These are phyloP conservation scores for Diploscapter pachys DNA, from an alignment of 1,140 invertebrate species.

Conservation along the genomic window DNA sequence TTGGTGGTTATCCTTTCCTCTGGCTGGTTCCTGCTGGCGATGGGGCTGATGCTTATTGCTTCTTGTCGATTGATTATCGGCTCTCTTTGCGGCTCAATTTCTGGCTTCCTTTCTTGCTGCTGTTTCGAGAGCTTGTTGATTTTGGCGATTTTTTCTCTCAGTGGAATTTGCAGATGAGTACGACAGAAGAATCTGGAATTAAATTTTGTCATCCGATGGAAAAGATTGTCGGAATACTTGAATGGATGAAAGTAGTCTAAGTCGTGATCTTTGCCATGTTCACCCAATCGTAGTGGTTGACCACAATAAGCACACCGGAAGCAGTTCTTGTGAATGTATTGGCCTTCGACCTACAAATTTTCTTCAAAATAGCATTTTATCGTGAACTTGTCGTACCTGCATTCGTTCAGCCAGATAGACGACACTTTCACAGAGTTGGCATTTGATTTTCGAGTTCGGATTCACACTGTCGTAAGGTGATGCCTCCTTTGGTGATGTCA, in stretches of 20 bases:
- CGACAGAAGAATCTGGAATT: conserved; percentile 25
- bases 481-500: not conserved
- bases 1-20: not conserved
- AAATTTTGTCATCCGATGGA: not conserved
- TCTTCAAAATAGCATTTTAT: not conserved
- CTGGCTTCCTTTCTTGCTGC: conserved; percentile 8
- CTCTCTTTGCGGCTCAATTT: not conserved
- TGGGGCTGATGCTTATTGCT: not conserved
- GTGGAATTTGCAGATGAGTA: conserved; percentile 14
- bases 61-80: not conserved
- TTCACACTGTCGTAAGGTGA: conserved; percentile 6
- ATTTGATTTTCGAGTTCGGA: conserved; percentile 5
- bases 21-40: not conserved
- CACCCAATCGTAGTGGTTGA: conserved; percentile 34
- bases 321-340: conserved; percentile 40
- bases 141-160: conserved; percentile 13
- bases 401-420: conserved; percentile 37
- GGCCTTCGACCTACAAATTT: conserved; percentile 16
- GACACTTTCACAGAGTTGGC: conserved; percentile 4
- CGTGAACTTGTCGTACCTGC: conserved; percentile 23
- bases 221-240: conserved; percentile 5
- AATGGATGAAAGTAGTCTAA: conserved; percentile 9
- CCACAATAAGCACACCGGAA: conserved; percentile 44
- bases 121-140: conserved; percentile 17
- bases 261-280: conserved; percentile 26